A percentile compares a stretch with the other conserved stretches of the same genome.
Evolutionary conservation across 2,797 vertebrate species (phyloP).

Genomic region (Falco rusticolus): DNA sequence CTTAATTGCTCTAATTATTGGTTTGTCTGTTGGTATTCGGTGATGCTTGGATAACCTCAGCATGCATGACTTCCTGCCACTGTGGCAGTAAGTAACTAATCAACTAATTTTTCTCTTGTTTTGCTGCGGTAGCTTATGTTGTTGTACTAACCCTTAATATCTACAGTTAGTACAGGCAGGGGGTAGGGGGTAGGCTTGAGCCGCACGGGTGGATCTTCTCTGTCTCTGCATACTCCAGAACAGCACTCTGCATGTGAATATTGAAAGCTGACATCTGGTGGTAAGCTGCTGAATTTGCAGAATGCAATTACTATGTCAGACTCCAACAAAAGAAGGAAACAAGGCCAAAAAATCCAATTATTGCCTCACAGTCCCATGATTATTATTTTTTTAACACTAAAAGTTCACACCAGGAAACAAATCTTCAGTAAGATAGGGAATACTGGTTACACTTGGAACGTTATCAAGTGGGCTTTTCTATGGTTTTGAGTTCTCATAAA

Average conservation of each 20-base stretch:
- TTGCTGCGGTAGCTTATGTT: not conserved
- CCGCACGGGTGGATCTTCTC: not conserved
- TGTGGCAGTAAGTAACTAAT: conserved; percentile 78
- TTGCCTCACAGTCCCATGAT: accelerated
- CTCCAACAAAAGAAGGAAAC: not conserved
- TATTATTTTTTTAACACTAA: not conserved
- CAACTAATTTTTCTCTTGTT: conserved; percentile 41
- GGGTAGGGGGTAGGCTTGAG: not conserved
- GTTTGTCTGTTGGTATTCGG: conserved; percentile 87
- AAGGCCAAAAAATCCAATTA: not conserved
- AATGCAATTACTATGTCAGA: accelerated
- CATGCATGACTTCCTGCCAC: conserved; percentile 61
- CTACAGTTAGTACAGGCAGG: too few relatives aligned
- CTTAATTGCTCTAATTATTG: conserved; percentile 88
- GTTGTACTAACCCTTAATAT: not conserved
- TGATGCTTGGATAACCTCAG: conserved; percentile 68
- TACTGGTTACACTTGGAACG: not conserved
- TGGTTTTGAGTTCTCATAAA: not conserved
- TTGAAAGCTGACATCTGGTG: not conserved
- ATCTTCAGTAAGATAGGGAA: accelerated
- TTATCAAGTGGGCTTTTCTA: not conserved
- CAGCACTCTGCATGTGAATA: not conserved
- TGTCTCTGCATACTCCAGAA: not conserved
- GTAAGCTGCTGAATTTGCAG: not conserved
- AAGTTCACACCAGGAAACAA: not conserved